Conservation (phyloP, 2,888 invertebrate species). For the Isoperla grammatica region DNA sequence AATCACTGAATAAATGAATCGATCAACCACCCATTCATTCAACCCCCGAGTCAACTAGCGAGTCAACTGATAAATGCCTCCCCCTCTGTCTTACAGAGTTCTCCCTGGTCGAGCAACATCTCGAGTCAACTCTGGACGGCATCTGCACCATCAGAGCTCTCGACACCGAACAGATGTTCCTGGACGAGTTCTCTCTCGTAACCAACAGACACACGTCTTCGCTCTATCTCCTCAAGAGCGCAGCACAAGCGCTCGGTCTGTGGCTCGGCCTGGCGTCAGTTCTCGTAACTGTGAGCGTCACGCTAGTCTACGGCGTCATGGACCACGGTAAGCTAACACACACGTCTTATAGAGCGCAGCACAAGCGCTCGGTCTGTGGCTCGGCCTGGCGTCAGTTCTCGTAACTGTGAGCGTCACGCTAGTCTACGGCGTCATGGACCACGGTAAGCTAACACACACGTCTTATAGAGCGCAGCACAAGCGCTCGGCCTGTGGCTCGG, state of each 20-base stretch:
- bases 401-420: not conserved
- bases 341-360: constrained; percentile 15
- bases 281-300: not conserved
- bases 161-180: constrained; percentile 16
- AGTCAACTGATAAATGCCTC: too few relatives aligned
- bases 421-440: not conserved
- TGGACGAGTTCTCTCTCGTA: constrained; percentile 8
- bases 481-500: constrained; percentile 25
- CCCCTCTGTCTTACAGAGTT: not conserved
- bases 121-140: constrained; percentile 15
- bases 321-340: not conserved
- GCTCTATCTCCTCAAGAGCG: constrained; percentile 13
- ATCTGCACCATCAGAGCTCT: constrained; percentile 16
- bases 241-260: constrained; percentile 20
- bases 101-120: not conserved
- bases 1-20: too few relatives aligned
- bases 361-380: constrained; percentile 23
- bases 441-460: constrained; percentile 1
- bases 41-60: too few relatives aligned
- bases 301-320: constrained; percentile 1
- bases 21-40: too few relatives aligned
- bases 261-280: constrained; percentile 23
- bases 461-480: constrained; percentile 16
- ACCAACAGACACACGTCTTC: constrained; percentile 13
- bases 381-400: constrained; percentile 19